Percentiles rank a stretch among this genome's conserved stretches.
Evolutionary conservation across 1,140 invertebrate species (phyloP).

Genomic region (Thalassaphorura encarpata): DNA sequence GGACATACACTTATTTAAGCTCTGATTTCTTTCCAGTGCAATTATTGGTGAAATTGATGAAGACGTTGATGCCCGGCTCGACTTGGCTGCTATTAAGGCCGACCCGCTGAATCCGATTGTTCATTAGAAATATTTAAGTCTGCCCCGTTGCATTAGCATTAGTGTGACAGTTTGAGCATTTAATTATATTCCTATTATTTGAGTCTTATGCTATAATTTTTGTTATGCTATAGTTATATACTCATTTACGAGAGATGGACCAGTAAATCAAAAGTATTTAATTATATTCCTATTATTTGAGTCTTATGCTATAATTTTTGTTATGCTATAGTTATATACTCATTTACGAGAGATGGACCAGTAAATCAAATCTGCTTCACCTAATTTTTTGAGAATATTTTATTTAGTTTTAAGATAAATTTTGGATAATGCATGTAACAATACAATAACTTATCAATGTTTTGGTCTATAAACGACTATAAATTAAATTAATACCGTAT

Average conservation of each 20-base stretch:
- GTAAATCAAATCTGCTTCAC: neutral
- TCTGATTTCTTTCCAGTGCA: slow-evolving; percentile 49
- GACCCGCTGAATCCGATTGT: slow-evolving; percentile 79
- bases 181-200: neutral
- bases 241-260: neutral
- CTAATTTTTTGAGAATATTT: too few species aligned
- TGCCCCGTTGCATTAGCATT: slow-evolving; percentile 39
- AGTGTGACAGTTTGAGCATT: neutral
- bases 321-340: too few species aligned
- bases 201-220: too few species aligned
- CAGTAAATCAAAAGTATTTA: neutral
- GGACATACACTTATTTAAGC: neutral
- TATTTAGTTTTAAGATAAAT: too few species aligned
- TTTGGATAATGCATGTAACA: too few species aligned
- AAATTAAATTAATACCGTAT: too few species aligned
- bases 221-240: too few species aligned
- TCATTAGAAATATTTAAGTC: too few species aligned
- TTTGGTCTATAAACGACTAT: too few species aligned
- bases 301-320: neutral
- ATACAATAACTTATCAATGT: too few species aligned
- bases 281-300: neutral
- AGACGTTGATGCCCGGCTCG: slow-evolving; percentile 71
- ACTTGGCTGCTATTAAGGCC: slow-evolving; percentile 73
- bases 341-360: neutral
- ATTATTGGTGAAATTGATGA: slow-evolving; percentile 88